A percentile compares a stretch with the other conserved stretches of the same genome.
Evolutionary conservation across 2,113 vertebrate genomes (phyloP).

Genomic region (Ochotona princeps): DNA sequence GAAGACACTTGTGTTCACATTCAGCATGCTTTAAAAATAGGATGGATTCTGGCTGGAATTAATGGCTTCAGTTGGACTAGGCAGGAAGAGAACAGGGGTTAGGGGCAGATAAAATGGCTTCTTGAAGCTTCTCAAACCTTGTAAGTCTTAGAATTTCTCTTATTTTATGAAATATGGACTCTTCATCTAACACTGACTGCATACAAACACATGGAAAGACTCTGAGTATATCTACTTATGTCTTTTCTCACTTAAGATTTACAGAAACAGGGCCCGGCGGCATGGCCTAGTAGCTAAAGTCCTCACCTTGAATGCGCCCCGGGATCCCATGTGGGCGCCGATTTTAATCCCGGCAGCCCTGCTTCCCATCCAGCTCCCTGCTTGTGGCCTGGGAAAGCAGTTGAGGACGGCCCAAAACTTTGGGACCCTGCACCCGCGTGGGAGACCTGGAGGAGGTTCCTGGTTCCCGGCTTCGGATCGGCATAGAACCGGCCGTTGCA

Average conservation of each 20-base stretch:
- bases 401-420: no score
- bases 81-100: not conserved
- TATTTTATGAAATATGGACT: conserved; percentile 19
- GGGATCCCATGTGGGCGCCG: no score
- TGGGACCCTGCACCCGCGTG: no score
- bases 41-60: conserved; percentile 47
- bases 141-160: conserved; percentile 3
- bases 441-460: no score
- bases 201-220: not conserved
- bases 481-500: no score
- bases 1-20: conserved; percentile 28
- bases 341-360: no score
- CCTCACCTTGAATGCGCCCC: no score
- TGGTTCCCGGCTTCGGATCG: no score
- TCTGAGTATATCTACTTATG: not conserved
- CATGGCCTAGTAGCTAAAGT: no score
- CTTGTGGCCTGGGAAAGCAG: no score
- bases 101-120: not conserved
- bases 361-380: no score
- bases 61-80: conserved; percentile 29
- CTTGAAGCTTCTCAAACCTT: not conserved
- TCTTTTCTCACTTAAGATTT: conserved; percentile 26
- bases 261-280: not conserved
- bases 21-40: conserved; percentile 70
- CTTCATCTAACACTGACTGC: not conserved